These are phyloP conservation scores for Pseudochirops corinnae DNA, from an alignment of 2,797 vertebrate genomes.

Conservation along the genomic window DNA sequence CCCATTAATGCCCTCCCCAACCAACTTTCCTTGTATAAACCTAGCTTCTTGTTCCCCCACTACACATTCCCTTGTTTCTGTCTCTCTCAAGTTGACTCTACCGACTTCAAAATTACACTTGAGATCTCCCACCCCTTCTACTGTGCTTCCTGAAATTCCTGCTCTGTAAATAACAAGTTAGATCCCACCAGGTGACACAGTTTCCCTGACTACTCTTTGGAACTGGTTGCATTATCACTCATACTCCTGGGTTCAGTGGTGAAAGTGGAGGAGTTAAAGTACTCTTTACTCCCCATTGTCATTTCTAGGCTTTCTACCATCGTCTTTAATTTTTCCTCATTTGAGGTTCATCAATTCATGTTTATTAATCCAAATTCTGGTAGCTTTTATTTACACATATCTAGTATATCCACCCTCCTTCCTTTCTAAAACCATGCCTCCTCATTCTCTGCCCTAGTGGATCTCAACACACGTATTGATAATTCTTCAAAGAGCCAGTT, in stretches of 20 bases:
- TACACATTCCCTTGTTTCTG: not conserved
- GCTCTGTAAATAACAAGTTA: not conserved
- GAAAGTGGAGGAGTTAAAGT: not conserved
- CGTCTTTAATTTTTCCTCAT: not conserved
- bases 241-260: not conserved
- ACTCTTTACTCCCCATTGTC: not conserved
- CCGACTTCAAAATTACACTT: not conserved
- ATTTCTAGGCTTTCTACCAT: not conserved
- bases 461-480: not conserved
- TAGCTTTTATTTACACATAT: not conserved
- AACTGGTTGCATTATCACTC: not conserved
- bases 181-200: not conserved
- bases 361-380: not conserved
- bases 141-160: not conserved
- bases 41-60: not conserved
- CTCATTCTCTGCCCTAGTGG: not conserved
- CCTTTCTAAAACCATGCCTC: not conserved
- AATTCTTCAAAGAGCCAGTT: not conserved
- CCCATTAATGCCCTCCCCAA: not conserved
- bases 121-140: not conserved
- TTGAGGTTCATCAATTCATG: not conserved
- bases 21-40: not conserved
- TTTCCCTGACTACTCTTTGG: not conserved
- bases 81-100: not conserved
- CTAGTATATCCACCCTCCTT: not conserved